Evolutionary conservation across 2,113 vertebrate genomes (phyloP).

Genomic region (Bothrops jararaca): DNA sequence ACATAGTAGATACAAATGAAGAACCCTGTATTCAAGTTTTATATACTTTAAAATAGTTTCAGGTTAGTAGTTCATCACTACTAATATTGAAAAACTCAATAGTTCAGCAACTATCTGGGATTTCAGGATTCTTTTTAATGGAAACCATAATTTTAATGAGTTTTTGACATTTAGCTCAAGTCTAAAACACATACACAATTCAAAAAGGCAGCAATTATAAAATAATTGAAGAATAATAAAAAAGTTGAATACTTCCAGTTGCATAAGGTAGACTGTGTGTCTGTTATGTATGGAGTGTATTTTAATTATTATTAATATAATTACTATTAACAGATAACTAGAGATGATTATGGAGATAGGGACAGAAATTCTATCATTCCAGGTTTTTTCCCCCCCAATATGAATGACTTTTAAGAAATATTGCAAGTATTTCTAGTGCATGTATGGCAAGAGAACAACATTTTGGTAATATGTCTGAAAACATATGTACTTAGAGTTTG

Average conservation of each 20-base stretch:
- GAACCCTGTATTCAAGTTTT: not conserved
- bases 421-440: conserved; percentile 1
- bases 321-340: not conserved
- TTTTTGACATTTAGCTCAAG: not conserved
- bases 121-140: not conserved
- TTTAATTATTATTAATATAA: not conserved
- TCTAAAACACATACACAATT: not conserved
- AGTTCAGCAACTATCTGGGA: not conserved
- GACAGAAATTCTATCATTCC: not conserved
- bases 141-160: not conserved
- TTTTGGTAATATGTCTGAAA: not conserved
- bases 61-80: not conserved
- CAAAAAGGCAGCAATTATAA: not conserved
- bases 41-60: not conserved
- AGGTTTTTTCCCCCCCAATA: not conserved
- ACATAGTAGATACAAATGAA: not conserved
- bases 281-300: not conserved
- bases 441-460: not conserved
- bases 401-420: conserved; percentile 14
- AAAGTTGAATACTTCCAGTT: not conserved
- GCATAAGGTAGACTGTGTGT: not conserved
- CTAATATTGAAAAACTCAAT: not conserved
- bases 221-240: not conserved
- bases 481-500: conserved; percentile 6
- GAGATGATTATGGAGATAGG: not conserved